Evolutionary conservation across 2,797 vertebrate species (phyloP), one percentile per base, ranked within the genome.

Genomic region (Myiotriccus ornatus): DNA sequence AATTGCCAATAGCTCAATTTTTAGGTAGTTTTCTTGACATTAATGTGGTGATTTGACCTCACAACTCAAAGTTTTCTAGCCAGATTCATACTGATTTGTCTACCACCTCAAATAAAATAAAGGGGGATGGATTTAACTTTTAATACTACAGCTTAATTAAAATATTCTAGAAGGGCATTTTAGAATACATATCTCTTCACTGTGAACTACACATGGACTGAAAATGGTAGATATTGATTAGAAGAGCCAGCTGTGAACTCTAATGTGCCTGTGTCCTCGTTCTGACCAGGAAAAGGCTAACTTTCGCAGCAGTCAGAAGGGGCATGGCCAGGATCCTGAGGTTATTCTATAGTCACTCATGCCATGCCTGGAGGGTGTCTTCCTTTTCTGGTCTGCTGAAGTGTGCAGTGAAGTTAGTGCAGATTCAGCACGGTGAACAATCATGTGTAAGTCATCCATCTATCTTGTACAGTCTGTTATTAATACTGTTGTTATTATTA

Each of bases 361-460:
- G 7, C 7, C 30, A 19, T 7, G n/a, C 3, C 23, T 0, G 19
- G 0, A 6, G 11, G 7, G 7, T 18, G 0, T 0, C n/a, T 46
- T 60, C 17, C 34, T 59, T 65, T 46, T n/a, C 60, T 60, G 21
- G 8, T 46, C 32, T 18, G 39, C 22, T 53, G 60, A 14, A 41
- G 17, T 27, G 21, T 53, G 46, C 0, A 1, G 17, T 7, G 0
- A 0, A 19, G 25, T 8, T 4, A 12, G 5, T 34, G 18, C 34
- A 30, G 5, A 4, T 7, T 46, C 39, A 44, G 34, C 9, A 19
- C 8, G 28, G 24, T 18, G 24, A 80, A 1, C 7, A 25, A 9
- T 39, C 2, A 0, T 0, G 0, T 15, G 27, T 43, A 27, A 43
- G 32, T 43, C 9, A 21, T 10, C 21, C n/a, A 6, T n/a, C 16